These are phyloP conservation scores for Craterocephalus amniculus DNA, from an alignment of 2,797 vertebrate genomes.

Conservation along the genomic window DNA sequence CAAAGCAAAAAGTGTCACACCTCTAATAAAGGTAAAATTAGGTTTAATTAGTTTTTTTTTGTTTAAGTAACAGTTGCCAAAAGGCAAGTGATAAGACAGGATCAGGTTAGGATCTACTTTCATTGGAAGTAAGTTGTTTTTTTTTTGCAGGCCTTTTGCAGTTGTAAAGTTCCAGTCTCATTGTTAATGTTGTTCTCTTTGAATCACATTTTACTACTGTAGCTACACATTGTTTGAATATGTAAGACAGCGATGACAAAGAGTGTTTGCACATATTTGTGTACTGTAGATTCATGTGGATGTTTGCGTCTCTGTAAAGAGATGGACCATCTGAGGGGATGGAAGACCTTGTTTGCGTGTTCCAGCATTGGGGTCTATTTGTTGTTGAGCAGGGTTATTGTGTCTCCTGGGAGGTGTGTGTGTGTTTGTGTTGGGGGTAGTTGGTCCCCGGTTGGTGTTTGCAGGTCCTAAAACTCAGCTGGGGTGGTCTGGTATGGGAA, in stretches of 20 bases:
- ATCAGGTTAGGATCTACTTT: no score
- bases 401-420: slow-evolving; percentile 61
- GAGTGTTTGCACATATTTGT: slow-evolving; percentile 37
- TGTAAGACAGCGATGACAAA: slow-evolving; percentile 28
- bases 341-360: slow-evolving; percentile 36
- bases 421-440: slow-evolving; percentile 57
- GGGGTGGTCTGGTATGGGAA: slow-evolving; percentile 73
- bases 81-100: slow-evolving; percentile 3
- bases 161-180: neutral
- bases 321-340: slow-evolving; percentile 15
- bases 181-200: slow-evolving; percentile 17
- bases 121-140: no score
- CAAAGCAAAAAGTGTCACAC: neutral
- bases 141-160: neutral
- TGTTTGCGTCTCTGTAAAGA: slow-evolving; percentile 25
- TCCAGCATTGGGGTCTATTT: slow-evolving; percentile 28
- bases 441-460: slow-evolving; percentile 51
- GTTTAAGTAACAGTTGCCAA: neutral
- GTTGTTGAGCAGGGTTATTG: slow-evolving; percentile 42
- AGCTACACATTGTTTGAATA: slow-evolving; percentile 49
- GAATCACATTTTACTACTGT: slow-evolving; percentile 32
- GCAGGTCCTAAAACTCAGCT: slow-evolving; percentile 67
- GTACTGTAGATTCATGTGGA: slow-evolving; percentile 34
- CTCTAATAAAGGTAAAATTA: neutral
- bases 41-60: no score